phyloP scores from a whole-genome alignment of 2,113 vertebrate genomes.

The Vimba vimba region DNA sequence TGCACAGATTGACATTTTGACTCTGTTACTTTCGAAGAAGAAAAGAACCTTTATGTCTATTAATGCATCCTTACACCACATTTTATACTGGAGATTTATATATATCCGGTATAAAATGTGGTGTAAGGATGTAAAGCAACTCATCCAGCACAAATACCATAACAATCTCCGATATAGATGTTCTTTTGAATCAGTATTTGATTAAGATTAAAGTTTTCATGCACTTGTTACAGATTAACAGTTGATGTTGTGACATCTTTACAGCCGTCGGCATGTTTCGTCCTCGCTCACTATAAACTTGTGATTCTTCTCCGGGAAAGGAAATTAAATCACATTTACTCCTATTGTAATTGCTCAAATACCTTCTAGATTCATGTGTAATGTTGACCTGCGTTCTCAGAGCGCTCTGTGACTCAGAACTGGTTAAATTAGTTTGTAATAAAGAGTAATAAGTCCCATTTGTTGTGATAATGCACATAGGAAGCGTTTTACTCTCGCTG shows the following conservation, averaged over 20 bases:
- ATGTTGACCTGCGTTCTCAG: neutral
- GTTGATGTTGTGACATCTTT: conserved; percentile 57
- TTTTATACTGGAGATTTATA: too few species aligned
- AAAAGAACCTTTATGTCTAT: too few species aligned
- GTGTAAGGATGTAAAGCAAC: neutral
- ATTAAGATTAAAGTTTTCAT: neutral
- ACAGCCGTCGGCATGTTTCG: neutral
- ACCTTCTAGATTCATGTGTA: neutral
- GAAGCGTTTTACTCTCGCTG: neutral
- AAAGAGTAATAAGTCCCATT: conserved; percentile 2
- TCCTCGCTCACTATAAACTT: neutral
- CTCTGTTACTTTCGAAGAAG: too few species aligned
- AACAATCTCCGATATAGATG: neutral
- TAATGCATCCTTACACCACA: too few species aligned
- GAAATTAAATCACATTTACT: neutral
- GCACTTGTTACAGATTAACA: neutral
- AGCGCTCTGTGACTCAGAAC: neutral
- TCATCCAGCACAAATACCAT: neutral
- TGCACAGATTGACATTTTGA: too few species aligned
- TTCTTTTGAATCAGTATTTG: neutral
- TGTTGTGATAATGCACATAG: neutral
- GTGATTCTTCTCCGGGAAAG: neutral
- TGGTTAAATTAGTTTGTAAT: neutral
- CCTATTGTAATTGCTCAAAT: neutral
- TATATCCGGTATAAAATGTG: too few species aligned